These are phyloP conservation scores for Oreochromis niloticus DNA, from an alignment of 2,113 vertebrate species.

Conservation along the genomic window DNA sequence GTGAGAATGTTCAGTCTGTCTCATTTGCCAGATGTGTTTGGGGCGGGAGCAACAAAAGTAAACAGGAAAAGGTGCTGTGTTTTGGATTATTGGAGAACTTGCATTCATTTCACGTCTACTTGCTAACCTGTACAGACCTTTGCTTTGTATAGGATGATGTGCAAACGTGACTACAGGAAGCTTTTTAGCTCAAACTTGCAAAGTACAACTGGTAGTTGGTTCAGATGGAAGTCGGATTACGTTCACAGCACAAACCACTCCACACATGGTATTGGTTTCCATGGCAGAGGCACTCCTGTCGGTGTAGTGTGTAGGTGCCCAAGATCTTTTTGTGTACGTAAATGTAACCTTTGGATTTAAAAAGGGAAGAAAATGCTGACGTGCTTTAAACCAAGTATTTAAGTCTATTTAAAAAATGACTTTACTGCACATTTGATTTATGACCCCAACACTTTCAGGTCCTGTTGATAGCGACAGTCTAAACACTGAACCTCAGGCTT, in stretches of 20 bases:
- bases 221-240: not conserved
- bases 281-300: rapidly evolving
- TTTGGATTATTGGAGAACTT: not conserved
- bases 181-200: not conserved
- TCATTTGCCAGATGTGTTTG: not conserved
- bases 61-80: not conserved
- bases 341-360: not conserved
- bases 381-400: not conserved
- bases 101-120: not conserved
- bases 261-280: not conserved
- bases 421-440: not conserved
- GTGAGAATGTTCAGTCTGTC: rapidly evolving
- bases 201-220: not conserved
- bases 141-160: not conserved
- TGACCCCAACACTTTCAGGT: not conserved
- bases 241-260: not conserved
- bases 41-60: not conserved
- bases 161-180: not conserved
- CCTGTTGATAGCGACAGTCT: not conserved
- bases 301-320: not conserved
- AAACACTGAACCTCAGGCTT: not conserved
- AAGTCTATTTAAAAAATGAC: not conserved
- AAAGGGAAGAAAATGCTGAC: not conserved
- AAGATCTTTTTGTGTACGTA: not conserved
- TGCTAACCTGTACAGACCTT: not conserved